Base-by-base conservation (phyloP, 2,797 vertebrate genomes). In the Nyctalus aviator region DNA sequence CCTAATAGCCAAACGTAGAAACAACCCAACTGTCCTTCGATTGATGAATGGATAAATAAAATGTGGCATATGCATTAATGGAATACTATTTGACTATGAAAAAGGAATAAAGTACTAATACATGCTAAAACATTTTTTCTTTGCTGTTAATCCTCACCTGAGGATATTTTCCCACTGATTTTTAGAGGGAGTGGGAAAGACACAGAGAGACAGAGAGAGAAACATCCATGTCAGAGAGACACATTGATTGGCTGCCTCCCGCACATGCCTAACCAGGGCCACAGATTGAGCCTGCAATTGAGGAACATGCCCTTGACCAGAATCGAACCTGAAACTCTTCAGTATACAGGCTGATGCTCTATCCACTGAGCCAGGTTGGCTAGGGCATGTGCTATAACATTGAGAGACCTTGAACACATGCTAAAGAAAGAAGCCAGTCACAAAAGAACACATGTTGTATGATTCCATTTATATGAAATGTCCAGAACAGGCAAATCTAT, bases 101-200 rank as follows among this genome's bases (percentile, higher is more conserved):
- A 88, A 75, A 95, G 37, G 66, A 94, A 81, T 73, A 14, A 76
- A 95, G 46, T 84, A 84, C 23, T 86, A 87, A 75, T 23, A 83
- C 9, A 18, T 86, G 41, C n/a, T 59, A 83, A 62, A 71, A 69
- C 46, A 50, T 27, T 64, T 62, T 62, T 62, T 62, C 27, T 62
- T 62, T 62, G 59, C 59, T 62, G 5, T 62, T 62, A 59, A 59
- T 59, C 57, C 12, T 62, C 59, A 62, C 59, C 59, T 62, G 12
- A 62, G 27, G 59, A 62, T 62, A 62, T 62, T 62, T 62, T 62
- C 14, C 59, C 27, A 30, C 30, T 30, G 59, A 62, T 62, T 62
- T 62, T 62, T 62, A 30, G 25, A 62, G 59, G 59, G 27, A 30
- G 27, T 62, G 2, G 59, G 27, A 62, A 62, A 62, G 55, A 57